These are phyloP conservation scores for Scatophagus argus DNA, from an alignment of 2,113 vertebrate genomes.

Conservation along the genomic window DNA sequence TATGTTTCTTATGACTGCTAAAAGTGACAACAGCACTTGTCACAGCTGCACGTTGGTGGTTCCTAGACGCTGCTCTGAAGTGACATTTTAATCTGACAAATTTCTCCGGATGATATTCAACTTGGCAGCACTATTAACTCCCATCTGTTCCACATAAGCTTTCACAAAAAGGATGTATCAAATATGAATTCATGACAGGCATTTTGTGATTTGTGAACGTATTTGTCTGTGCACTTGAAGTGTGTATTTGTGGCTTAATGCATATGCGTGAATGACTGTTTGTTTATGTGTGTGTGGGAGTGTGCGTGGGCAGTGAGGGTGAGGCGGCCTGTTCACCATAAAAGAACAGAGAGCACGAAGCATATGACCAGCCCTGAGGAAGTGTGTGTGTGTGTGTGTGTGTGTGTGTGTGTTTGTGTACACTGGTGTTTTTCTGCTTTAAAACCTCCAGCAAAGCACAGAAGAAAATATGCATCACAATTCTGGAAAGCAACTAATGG, in stretches of 20 bases:
- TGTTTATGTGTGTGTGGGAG: slow-evolving; percentile 40
- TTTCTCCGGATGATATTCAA: slow-evolving; percentile 45
- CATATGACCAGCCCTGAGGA: slow-evolving; percentile 39
- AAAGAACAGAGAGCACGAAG: slow-evolving; percentile 26
- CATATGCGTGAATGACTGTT: slow-evolving; percentile 26
- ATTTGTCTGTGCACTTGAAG: not conserved
- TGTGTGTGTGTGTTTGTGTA: not conserved
- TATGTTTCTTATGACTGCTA: slow-evolving; percentile 28
- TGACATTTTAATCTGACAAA: slow-evolving; percentile 56
- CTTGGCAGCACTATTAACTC: slow-evolving; percentile 25
- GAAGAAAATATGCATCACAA: not conserved
- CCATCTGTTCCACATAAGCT: slow-evolving; percentile 41
- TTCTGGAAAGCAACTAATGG: not conserved
- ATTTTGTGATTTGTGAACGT: slow-evolving; percentile 36
- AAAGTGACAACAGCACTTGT: slow-evolving; percentile 20
- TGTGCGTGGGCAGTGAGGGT: slow-evolving; percentile 36
- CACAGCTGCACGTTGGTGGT: slow-evolving; percentile 41
- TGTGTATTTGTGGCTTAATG: slow-evolving; percentile 4
- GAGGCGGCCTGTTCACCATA: slow-evolving; percentile 34
- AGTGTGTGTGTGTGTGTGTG: slow-evolving; percentile 3
- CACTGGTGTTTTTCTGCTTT: not conserved
- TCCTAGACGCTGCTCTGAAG: slow-evolving; percentile 50
- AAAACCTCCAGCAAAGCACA: not conserved
- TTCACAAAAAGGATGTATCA: slow-evolving; percentile 13
- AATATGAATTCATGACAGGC: slow-evolving; percentile 19